A percentile compares a stretch with the other conserved stretches of the same genome.
Evolutionary conservation across 2,888 invertebrate genomes (phyloP).

Genomic region (Eupeodes latifasciatus): DNA sequence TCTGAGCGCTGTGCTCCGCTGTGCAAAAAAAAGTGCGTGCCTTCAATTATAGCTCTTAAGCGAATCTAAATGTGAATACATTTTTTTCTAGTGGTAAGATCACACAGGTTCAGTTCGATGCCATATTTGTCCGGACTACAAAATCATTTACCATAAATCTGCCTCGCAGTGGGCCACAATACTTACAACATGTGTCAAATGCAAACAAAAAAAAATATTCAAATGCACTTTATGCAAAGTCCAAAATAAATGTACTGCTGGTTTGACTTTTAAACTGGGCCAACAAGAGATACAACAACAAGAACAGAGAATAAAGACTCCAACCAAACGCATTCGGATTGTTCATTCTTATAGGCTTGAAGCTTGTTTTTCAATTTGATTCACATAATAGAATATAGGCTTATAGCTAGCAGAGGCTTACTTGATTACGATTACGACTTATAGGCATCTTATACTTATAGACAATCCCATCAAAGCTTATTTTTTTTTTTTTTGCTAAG

Average conservation of each 20-base stretch:
- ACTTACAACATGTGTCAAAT: slow-evolving; percentile 53
- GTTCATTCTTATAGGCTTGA: slow-evolving; percentile 40
- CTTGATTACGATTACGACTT: neutral
- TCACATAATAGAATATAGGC: slow-evolving; percentile 53
- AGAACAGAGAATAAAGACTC: slow-evolving; percentile 16
- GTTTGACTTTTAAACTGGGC: slow-evolving; percentile 55
- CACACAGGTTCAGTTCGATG: slow-evolving; percentile 52
- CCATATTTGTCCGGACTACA: slow-evolving; percentile 60
- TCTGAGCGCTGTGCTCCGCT: neutral
- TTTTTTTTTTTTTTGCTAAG: slow-evolving; percentile 35
- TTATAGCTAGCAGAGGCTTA: neutral
- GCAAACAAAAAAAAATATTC: slow-evolving; percentile 17
- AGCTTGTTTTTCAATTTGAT: slow-evolving; percentile 16
- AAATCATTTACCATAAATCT: slow-evolving; percentile 71
- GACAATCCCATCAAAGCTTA: slow-evolving; percentile 21
- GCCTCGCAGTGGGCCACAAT: slow-evolving; percentile 50
- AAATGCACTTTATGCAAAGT: slow-evolving; percentile 67
- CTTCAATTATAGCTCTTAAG: slow-evolving; percentile 30
- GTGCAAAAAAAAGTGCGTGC: slow-evolving; percentile 57
- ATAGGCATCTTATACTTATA: neutral
- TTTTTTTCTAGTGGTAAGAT: slow-evolving; percentile 19
- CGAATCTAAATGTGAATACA: slow-evolving; percentile 52
- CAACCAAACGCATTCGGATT: slow-evolving; percentile 61
- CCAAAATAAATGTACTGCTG: slow-evolving; percentile 39
- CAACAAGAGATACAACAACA: slow-evolving; percentile 40